Evolutionary conservation across 2,888 invertebrate species (phyloP), one percentile per base, ranked within the genome.

Genomic region (Drepanosiphum platanoidis): DNA sequence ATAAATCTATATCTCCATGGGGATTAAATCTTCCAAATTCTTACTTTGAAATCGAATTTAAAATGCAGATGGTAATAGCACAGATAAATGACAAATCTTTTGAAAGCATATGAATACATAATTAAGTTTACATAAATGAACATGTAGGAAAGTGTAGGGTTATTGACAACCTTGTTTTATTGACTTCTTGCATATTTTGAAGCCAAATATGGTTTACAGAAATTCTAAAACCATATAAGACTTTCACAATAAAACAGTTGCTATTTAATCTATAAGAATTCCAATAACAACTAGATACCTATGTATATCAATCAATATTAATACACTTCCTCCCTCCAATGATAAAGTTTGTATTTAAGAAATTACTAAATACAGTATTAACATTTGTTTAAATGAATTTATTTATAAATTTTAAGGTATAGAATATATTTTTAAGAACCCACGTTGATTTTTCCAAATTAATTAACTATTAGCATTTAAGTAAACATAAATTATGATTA

Each of bases 231-330:
- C 52, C 52, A 52, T 52, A 52, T 22, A 52, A 52, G 22, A 52
- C 80, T 70, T 70, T 70, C 80, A 80, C 80, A 80, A 70, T 70
- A 70, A 80, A 80, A 80, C 27, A 27, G 66, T 80, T 27, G 18
- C 27, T 27, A 36, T 52, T 80, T 80, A 15, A 79, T 42, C n/a
- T 39, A n/a, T 18, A 61, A 32, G 61, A 18, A 39, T 77, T 58
- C 36, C 8, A 72, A 39, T 34, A 34, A 13, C 27, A 27, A 36
- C 36, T 77, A 3, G 22, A 5, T n/a, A 61, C n/a, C n/a, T 61
- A n/a, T 61, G 5, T 61, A 61, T n/a, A 61, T 61, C 9, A 27
- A 9, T 18, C 22, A 52, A 52, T 52, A 52, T 18, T 46, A 1
- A 8, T 42, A 1, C 4, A 3, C 46, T n/a, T n/a, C n/a, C n/a